phyloP scores from a whole-genome alignment of 2,888 invertebrate genomes.

The Amphimallon solstitiale region DNA sequence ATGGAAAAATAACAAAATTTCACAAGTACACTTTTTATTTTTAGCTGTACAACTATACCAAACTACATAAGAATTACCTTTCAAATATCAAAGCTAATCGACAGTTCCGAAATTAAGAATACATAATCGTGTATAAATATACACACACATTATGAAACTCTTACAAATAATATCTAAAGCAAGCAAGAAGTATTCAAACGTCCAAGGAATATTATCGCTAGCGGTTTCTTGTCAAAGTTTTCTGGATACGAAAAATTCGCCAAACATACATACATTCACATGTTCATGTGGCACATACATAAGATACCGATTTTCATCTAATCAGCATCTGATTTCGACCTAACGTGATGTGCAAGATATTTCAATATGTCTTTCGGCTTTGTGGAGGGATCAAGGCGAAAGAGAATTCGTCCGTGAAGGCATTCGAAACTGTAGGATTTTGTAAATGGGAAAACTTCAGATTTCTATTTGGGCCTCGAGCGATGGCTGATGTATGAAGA shows the following conservation, averaged over 20 bases:
- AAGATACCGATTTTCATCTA: background rate
- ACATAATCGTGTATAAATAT: too few species aligned
- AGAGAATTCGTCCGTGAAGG: conserved; percentile 1
- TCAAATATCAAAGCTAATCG: too few species aligned
- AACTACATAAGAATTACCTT: too few species aligned
- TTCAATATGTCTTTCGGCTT: conserved; percentile 21
- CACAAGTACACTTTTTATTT: too few species aligned
- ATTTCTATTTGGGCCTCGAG: too few species aligned
- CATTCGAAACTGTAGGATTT: background rate
- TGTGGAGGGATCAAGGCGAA: background rate
- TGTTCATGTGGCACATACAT: too few species aligned
- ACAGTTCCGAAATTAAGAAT: too few species aligned
- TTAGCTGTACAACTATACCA: too few species aligned
- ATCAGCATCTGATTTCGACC: conserved; percentile 20
- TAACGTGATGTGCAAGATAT: conserved; percentile 13
- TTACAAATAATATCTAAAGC: too few species aligned
- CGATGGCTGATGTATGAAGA: too few species aligned
- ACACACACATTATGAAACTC: too few species aligned
- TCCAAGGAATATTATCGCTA: background rate
- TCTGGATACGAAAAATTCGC: background rate
- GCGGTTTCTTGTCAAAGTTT: conserved; percentile 10
- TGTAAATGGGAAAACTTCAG: conserved; percentile 19
- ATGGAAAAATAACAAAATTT: too few species aligned
- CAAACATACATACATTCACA: background rate
- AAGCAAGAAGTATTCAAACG: conserved; percentile 3